These are phyloP conservation scores for Nannoperca obscura DNA, from an alignment of 2,797 vertebrate species.

Conservation along the genomic window DNA sequence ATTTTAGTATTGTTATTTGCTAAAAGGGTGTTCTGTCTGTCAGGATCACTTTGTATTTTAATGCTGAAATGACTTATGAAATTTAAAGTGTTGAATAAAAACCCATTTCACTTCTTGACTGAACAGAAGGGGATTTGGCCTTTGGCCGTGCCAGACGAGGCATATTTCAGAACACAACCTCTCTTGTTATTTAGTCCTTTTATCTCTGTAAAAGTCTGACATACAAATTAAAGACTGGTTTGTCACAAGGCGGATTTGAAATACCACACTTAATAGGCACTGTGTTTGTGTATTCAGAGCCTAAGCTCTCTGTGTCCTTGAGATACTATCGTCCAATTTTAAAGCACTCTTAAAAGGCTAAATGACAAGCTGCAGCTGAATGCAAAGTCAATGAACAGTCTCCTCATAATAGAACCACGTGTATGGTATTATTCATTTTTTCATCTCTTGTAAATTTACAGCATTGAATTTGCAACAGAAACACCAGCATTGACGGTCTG, in stretches of 20 bases:
- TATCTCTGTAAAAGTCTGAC: constrained; percentile 53
- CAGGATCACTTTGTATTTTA: constrained; percentile 37
- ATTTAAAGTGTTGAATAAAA: constrained; percentile 47
- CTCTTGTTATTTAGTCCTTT: constrained; percentile 68
- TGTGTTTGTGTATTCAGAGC: constrained; percentile 64
- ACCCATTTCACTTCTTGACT: constrained; percentile 52
- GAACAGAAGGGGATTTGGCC: constrained; percentile 64
- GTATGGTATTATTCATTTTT: constrained; percentile 63
- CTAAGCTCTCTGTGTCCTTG: constrained; percentile 70
- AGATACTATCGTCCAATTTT: constrained; percentile 72
- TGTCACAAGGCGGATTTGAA: constrained; percentile 72
- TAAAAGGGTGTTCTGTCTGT: constrained; percentile 19
- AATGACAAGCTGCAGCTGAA: constrained; percentile 74
- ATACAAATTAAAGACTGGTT: constrained; percentile 70
- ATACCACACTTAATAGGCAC: constrained; percentile 75
- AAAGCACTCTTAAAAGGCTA: constrained; percentile 75
- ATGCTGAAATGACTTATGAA: constrained; percentile 37
- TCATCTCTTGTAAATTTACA: constrained; percentile 68
- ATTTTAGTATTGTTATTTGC: constrained; percentile 12
- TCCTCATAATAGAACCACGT: constrained; percentile 55
- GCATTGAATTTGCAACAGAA: constrained; percentile 71
- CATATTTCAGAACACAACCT: constrained; percentile 55
- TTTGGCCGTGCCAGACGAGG: constrained; percentile 55
- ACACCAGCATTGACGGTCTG: constrained; percentile 64
- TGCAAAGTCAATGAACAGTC: constrained; percentile 67